Evolutionary conservation across 2,888 invertebrate genomes (phyloP), one percentile per base, ranked within the genome.

Genomic region (Zaprionus lineosus): DNA sequence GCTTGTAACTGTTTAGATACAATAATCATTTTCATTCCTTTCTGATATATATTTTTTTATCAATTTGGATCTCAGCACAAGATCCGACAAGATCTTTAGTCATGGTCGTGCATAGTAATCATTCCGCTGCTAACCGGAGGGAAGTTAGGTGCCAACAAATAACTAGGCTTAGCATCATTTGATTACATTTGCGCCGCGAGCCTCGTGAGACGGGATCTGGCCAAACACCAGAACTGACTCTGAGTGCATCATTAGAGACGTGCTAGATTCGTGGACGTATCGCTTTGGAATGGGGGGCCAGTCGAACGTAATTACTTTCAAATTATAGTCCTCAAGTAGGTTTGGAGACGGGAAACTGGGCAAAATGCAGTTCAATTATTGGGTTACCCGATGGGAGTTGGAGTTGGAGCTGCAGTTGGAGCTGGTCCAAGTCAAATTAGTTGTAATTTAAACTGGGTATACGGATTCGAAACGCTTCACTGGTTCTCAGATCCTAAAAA

Each of bases 161-260:
- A 74, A 81, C 82, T 67, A 65, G 64, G 44, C 62, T 76, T 39
- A 37, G 33, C 64, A 41, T 58, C 59, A 59, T 64, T 67, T 67
- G 63, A 67, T 74, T 66, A 37, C 53, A 58, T 72, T 74, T 62
- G 46, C 16, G 61, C 65, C 40, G 5, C 37, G 9, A 29, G 59
- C 9, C 16, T 56, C 36, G 48, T 48, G 28, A 39, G 16, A 21
- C 46, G 51, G 58, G 29, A 50, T 34, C 14, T 9, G 29, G 26
- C 40, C 24, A 46, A 14, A 40, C 50, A 66, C 52, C 56, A 60
- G 60, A 53, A 39, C 70, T 74, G 83, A 83, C 83, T 73, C 60
- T 66, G 74, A 84, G 62, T 78, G 84, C 70, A 74, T 81, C 84
- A 78, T 78, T 84, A 78, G 71, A 84, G 65, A 73, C 74, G 84